phyloP scores from a whole-genome alignment of 2,888 invertebrate species.

The Polyommatus icarus region DNA sequence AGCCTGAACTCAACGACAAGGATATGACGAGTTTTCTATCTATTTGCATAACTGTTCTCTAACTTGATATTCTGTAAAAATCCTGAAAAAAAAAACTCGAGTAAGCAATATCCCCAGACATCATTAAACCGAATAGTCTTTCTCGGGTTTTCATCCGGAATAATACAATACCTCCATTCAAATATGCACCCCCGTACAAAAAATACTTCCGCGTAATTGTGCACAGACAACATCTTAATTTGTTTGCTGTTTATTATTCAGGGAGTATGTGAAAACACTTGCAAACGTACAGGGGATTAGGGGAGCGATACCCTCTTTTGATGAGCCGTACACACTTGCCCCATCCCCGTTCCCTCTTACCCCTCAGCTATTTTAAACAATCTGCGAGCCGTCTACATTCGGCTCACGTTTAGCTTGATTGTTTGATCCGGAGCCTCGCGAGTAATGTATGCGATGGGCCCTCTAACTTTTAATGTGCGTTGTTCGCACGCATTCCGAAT shows the following conservation, averaged over 20 bases:
- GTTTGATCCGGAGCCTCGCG: conserved; percentile 42
- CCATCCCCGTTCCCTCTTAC: background rate
- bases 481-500: conserved; percentile 45
- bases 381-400: conserved; percentile 36
- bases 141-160: background rate
- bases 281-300: conserved; percentile 11
- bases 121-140: conserved; percentile 3
- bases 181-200: conserved; percentile 12
- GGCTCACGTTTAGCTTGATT: conserved; percentile 41
- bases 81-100: background rate
- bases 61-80: background rate
- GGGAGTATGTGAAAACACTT: conserved; percentile 18
- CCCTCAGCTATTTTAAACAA: conserved; percentile 23
- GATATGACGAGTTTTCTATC: no score
- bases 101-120: background rate
- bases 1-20: no score
- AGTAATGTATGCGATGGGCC: conserved; percentile 49
- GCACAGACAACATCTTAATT: conserved; percentile 18
- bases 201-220: conserved; percentile 24
- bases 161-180: background rate
- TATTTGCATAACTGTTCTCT: no score
- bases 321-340: background rate
- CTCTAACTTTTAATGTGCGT: conserved; percentile 50
- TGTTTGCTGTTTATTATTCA: conserved; percentile 28
- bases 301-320: conserved; percentile 16